Percentiles rank a stretch among this genome's conserved stretches.
Conservation (phyloP, 2,797 vertebrate genomes). For the Gouania willdenowi region DNA sequence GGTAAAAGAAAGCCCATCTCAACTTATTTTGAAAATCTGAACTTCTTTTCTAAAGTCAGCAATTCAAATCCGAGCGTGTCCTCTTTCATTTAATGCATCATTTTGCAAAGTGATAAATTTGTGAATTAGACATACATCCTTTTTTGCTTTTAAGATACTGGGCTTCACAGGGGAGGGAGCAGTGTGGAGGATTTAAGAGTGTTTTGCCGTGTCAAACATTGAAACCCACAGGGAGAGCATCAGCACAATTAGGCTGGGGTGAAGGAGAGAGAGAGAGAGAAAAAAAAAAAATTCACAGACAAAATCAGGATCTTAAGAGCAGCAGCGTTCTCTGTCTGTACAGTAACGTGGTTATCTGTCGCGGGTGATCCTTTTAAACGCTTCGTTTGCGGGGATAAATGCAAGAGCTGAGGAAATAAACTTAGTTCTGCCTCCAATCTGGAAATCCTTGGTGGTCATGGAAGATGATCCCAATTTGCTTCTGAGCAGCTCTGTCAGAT, state of each 20-base stretch:
- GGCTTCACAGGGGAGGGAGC: constrained; percentile 71
- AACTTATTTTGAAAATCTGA: constrained; percentile 77
- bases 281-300: constrained; percentile 64
- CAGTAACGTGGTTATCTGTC: constrained; percentile 82
- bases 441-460: constrained; percentile 85
- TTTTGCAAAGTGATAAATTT: constrained; percentile 84
- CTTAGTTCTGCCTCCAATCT: constrained; percentile 86
- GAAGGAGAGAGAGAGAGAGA: constrained; percentile 59
- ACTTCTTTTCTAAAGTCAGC: constrained; percentile 84
- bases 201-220: constrained; percentile 83
- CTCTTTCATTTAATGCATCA: constrained; percentile 81
- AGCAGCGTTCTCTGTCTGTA: constrained; percentile 76
- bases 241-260: constrained; percentile 78
- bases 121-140: constrained; percentile 83
- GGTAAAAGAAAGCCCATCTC: constrained; percentile 66
- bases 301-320: constrained; percentile 77
- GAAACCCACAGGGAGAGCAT: constrained; percentile 83
- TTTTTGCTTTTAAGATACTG: constrained; percentile 80
- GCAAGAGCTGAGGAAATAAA: constrained; percentile 82
- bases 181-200: constrained; percentile 79
- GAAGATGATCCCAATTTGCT: constrained; percentile 86
- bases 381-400: constrained; percentile 84
- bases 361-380: constrained; percentile 84
- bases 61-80: constrained; percentile 82
- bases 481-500: constrained; percentile 82